Conservation (phyloP, 2,797 vertebrate species). For the Neosilurus mollespiculum region DNA sequence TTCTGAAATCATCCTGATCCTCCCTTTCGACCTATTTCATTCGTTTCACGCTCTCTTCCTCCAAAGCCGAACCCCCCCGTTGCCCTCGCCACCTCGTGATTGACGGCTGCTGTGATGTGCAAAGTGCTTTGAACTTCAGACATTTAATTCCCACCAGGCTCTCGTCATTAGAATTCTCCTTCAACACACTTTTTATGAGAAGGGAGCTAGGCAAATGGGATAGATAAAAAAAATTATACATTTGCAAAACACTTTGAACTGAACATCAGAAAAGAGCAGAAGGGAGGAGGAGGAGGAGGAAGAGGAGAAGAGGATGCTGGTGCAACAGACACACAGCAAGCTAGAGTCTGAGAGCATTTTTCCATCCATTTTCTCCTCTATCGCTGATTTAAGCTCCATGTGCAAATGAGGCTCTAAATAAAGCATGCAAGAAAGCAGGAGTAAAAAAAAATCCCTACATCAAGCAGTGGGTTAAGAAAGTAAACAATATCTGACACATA, state of each 20-base stretch:
- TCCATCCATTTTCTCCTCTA: constrained; percentile 63
- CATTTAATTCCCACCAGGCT: constrained; percentile 88
- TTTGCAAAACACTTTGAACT: constrained; percentile 90
- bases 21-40: constrained; percentile 25
- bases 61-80: not conserved
- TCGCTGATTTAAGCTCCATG: constrained; percentile 71
- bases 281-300: constrained; percentile 25
- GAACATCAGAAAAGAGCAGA: constrained; percentile 77
- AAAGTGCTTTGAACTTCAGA: constrained; percentile 91
- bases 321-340: constrained; percentile 18
- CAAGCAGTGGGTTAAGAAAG: not conserved
- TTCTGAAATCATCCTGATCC: constrained; percentile 3
- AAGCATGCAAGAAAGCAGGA: constrained; percentile 41
- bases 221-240: constrained; percentile 82
- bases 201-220: constrained; percentile 79
- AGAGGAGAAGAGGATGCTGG: constrained; percentile 24
- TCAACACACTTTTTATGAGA: constrained; percentile 85
- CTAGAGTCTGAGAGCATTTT: constrained; percentile 34
- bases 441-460: not conserved
- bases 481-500: not conserved
- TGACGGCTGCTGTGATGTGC: constrained; percentile 91
- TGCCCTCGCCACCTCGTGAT: constrained; percentile 66
- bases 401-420: constrained; percentile 75
- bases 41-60: constrained; percentile 58
- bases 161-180: constrained; percentile 91